Evolutionary conservation across 2,888 invertebrate genomes (phyloP).

Genomic region (Ophion ellenae): DNA sequence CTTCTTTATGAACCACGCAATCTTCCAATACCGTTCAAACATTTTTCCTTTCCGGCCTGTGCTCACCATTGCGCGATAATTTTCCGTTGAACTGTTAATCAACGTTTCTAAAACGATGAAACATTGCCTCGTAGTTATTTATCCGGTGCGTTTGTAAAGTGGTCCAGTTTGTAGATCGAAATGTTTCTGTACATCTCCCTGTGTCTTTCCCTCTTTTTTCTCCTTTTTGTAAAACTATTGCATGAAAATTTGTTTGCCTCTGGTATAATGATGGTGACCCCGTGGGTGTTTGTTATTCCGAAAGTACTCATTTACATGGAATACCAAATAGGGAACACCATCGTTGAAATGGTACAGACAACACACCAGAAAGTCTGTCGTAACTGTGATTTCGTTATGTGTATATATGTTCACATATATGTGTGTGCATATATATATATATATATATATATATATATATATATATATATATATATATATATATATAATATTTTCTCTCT

Average conservation of each 20-base stretch:
- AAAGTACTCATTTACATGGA: slow-evolving; percentile 82
- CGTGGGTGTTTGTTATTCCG: slow-evolving; percentile 70
- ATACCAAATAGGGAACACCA: slow-evolving; percentile 81
- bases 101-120: no score
- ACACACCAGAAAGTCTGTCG: slow-evolving; percentile 11
- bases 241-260: slow-evolving; percentile 68
- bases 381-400: no score
- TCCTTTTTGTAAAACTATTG: slow-evolving; percentile 48
- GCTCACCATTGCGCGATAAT: no score
- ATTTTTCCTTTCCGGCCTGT: no score
- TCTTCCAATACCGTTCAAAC: no score
- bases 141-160: background rate
- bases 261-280: slow-evolving; percentile 70
- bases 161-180: slow-evolving; percentile 45
- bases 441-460: slow-evolving; percentile 5
- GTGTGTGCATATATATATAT: background rate
- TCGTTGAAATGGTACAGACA: slow-evolving; percentile 70
- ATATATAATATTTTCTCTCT: slow-evolving; percentile 11
- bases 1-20: no score
- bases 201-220: slow-evolving; percentile 34
- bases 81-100: no score
- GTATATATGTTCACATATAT: slow-evolving; percentile 4
- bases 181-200: slow-evolving; percentile 2
- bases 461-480: slow-evolving; percentile 13
- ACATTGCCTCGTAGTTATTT: no score